Conservation (phyloP, 2,888 invertebrate genomes). For the Acleris holmiana region DNA sequence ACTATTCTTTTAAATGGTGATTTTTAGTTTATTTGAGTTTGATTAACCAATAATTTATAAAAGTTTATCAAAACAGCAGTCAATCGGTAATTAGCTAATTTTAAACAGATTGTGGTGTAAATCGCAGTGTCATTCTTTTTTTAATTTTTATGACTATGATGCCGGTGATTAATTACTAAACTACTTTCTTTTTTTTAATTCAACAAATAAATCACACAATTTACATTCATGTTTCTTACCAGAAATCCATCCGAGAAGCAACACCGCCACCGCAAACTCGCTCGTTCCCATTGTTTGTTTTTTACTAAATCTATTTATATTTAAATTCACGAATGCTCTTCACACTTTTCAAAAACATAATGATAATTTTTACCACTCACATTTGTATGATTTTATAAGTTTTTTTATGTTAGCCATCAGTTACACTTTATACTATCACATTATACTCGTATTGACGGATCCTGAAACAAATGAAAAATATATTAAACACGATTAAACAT, state of each 20-base stretch:
- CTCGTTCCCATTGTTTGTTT: conserved; percentile 59
- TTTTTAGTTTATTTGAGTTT: too few species aligned
- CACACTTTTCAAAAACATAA: conserved; percentile 30
- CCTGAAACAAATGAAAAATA: conserved; percentile 61
- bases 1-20: too few species aligned
- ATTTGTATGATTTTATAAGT: background rate
- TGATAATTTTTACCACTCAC: conserved; percentile 22
- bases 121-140: too few species aligned
- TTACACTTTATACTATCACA: background rate
- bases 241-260: conserved; percentile 65
- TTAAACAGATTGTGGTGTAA: too few species aligned
- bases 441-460: conserved; percentile 41
- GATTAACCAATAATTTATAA: too few species aligned
- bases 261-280: conserved; percentile 53
- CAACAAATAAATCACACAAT: background rate
- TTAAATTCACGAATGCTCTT: conserved; percentile 33
- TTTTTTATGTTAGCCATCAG: background rate
- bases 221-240: conserved; percentile 53
- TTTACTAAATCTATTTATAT: conserved; percentile 23
- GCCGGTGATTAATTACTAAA: too few species aligned
- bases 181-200: too few species aligned
- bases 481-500: too few species aligned
- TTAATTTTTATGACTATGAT: too few species aligned
- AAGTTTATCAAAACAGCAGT: too few species aligned
- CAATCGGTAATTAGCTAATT: too few species aligned